phyloP scores from a whole-genome alignment of 2,797 vertebrate genomes.

The Oophaga sylvatica region DNA sequence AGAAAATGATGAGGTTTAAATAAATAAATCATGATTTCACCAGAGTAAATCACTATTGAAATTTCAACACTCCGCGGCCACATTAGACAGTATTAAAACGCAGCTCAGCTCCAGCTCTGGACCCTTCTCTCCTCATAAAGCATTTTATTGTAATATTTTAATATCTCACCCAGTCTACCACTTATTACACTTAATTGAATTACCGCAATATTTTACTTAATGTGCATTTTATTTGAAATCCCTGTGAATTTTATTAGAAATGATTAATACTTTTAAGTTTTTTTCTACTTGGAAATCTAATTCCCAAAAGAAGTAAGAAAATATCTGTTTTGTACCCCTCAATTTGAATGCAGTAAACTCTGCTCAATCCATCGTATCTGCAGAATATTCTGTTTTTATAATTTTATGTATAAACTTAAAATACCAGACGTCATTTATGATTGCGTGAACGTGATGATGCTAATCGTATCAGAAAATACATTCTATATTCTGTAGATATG shows the following conservation, averaged over 20 bases:
- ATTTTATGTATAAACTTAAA: too few species aligned
- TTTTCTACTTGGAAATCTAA: not conserved
- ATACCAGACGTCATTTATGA: too few species aligned
- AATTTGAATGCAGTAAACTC: too few species aligned
- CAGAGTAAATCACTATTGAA: conserved; percentile 1
- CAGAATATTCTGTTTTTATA: too few species aligned
- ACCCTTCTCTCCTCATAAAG: conserved; percentile 37
- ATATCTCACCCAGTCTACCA: conserved; percentile 46
- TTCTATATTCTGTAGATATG: too few species aligned
- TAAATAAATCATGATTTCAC: conserved; percentile 34
- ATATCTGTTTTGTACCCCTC: not conserved
- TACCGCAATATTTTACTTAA: conserved; percentile 33
- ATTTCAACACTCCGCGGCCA: conserved; percentile 15
- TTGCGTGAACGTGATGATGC: too few species aligned
- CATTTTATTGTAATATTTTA: conserved; percentile 38
- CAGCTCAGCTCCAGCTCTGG: not conserved
- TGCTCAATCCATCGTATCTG: not conserved
- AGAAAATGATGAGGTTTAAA: not conserved
- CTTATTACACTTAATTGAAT: conserved; percentile 39
- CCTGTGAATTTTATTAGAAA: conserved; percentile 27
- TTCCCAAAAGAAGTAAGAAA: not conserved
- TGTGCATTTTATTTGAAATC: conserved; percentile 27
- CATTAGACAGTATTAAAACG: conserved; percentile 27
- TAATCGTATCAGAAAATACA: too few species aligned
- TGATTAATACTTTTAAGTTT: conserved; percentile 2